Base-by-base conservation (phyloP, 2,888 invertebrate species). In the Drosophila greeni region DNA sequence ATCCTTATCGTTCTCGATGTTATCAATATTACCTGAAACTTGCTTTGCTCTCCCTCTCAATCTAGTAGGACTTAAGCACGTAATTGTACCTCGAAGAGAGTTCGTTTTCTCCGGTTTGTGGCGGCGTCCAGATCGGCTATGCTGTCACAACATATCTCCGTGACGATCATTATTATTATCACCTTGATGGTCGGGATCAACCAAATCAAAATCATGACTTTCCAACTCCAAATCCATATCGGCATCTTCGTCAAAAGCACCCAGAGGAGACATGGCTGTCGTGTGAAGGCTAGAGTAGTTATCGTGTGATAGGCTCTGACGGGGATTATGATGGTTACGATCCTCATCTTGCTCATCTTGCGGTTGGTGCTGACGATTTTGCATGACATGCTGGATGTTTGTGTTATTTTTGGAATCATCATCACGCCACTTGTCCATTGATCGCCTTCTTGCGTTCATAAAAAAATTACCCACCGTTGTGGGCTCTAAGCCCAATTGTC, bases 391-490 rank as follows among this genome's bases (percentile, higher is more conserved):
- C 16, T 47, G 45, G 5, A 47, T 20, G 9, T 9, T 47, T 47
- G 73, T 74, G 18, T 75, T 42, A 54, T 82, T 84, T 40, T 87
- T 88, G 1, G 76, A 72, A 45, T 94, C 96, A 85, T 97, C 97
- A 87, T 98, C 98, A 89, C 96, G 95, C 98, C 98, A 99, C 87
- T 98, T 99, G 90, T 99, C 99, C 95, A 96, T 96, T 4, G 96
- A 96, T 75, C 99, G 93, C 80, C 99, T 92, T 66, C 99, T 92
- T n/a, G 99, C 99, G 90, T 99, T 99, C 99, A 99, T 99, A 91
- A 99, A 99, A 92, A 99, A 99, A 90, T 99, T 99, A 51, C 99
- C 98, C 64, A 99, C 98, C 12, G 99, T 99, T 56, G 97, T 97
- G 55, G 98, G 97, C 88, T 98, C 98, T 76, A 99, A 91, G 70